These are phyloP conservation scores for Chymomyza fuscimana DNA, from an alignment of 2,888 invertebrate species.

Conservation along the genomic window DNA sequence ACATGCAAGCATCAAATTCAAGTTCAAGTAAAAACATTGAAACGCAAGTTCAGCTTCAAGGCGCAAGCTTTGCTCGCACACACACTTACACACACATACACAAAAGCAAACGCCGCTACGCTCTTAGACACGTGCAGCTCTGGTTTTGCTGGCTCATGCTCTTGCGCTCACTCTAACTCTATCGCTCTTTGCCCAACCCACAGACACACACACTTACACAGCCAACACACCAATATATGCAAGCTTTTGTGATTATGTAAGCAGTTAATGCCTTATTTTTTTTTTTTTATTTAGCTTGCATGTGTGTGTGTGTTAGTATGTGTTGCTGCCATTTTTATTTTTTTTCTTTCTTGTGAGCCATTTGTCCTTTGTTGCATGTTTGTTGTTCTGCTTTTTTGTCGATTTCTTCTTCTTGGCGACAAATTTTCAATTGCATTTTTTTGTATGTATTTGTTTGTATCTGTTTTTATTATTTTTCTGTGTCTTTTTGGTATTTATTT, in stretches of 20 bases:
- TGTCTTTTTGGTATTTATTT: constrained; percentile 59
- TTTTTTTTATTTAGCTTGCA: not conserved
- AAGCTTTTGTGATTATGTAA: constrained; percentile 63
- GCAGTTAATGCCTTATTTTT: constrained; percentile 35
- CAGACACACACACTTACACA: constrained; percentile 29
- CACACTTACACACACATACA: constrained; percentile 8
- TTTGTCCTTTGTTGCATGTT: constrained; percentile 36
- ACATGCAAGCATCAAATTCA: constrained; percentile 41
- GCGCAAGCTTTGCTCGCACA: constrained; percentile 35
- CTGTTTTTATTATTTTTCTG: constrained; percentile 31
- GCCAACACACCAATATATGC: not conserved
- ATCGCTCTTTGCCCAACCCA: constrained; percentile 33
- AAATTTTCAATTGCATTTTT: constrained; percentile 63
- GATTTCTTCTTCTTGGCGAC: constrained; percentile 25
- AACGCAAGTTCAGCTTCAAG: constrained; percentile 70
- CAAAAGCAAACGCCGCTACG: not conserved
- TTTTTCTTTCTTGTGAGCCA: constrained; percentile 22
- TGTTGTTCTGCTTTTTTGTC: constrained; percentile 20
- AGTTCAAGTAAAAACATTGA: constrained; percentile 73
- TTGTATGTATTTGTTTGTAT: constrained; percentile 20
- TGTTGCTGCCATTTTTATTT: constrained; percentile 15
- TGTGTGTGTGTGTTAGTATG: constrained; percentile 19
- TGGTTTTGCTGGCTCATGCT: not conserved
- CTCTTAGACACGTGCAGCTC: constrained; percentile 1
- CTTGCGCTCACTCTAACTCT: not conserved